Base-by-base conservation (phyloP, 2,888 invertebrate species). In the Hartigia nigra region DNA sequence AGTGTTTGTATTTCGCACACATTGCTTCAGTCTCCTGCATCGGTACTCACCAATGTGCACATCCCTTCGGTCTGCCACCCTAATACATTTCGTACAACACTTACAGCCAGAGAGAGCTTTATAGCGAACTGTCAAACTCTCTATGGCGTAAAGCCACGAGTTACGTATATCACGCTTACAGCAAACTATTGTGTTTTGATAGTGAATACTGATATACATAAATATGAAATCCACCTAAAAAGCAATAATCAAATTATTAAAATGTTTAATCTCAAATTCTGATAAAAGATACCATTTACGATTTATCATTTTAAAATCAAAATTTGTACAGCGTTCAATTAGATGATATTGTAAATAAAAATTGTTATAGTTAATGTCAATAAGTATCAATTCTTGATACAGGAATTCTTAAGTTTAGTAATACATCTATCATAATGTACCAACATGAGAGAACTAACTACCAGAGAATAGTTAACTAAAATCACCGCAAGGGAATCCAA, bases 101-200 rank as follows among this genome's bases (percentile, higher is more conserved):
- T 31, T 76, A 70, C 70, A 76, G 78, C 69, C 72, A 35, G 36
- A 12, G 11, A 34, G 12, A 74, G 82, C 82, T 86, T 86, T 86
- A 85, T 84, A 82, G 86, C 82, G 69, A 85, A 86, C 86, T 86
- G 85, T 86, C 86, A 86, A 86, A 86, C 86, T 86, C 80, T 72
- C 12, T 2, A 9, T 4, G 3, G 76, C 75, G 69, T 80, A 78
- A 82, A 81, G 81, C 80, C 81, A 80, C 81, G 83, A 86, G 86
- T 86, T 86, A 85, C 84, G 85, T 83, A 81, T 85, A 84, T 82
- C 83, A 83, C 76, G 9, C 23, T 55, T 23, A 23, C 5, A 55
- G 9, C 23, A 23, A 55, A 23, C 9, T 55, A 23, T 55, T 55
- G 9, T 55, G 14, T 23, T 55, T 23, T 3, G 23, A 5, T 55